Percentiles rank a stretch among this genome's conserved stretches.
Conservation (phyloP, 2,888 invertebrate species). For the Rotaria socialis region DNA sequence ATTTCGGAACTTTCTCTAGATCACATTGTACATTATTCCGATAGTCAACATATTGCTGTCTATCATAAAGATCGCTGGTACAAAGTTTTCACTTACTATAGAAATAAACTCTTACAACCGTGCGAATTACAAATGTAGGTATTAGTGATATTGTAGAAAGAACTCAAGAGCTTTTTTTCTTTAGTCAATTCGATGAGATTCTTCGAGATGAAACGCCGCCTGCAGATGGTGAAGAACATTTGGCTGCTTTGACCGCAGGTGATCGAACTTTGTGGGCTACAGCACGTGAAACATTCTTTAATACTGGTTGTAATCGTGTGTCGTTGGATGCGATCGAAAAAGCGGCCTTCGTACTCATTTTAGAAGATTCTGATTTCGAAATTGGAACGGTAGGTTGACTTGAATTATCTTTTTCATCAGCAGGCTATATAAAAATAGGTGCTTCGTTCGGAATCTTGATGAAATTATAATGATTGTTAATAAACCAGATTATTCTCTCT, state of each 20-base stretch:
- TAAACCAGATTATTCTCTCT: no score
- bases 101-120: constrained; percentile 76
- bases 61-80: constrained; percentile 88
- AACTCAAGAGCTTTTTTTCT: neutral
- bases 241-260: constrained; percentile 88
- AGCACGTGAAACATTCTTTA: constrained; percentile 68
- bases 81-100: constrained; percentile 80
- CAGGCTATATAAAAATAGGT: no score
- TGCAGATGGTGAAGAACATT: constrained; percentile 74
- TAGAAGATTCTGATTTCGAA: constrained; percentile 83
- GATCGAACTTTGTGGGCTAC: constrained; percentile 78
- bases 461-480: no score
- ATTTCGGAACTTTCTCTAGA: constrained; percentile 61
- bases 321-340: constrained; percentile 84
- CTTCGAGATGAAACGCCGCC: constrained; percentile 72
- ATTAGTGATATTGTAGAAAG: no score
- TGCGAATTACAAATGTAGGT: constrained; percentile 72
- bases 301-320: constrained; percentile 78
- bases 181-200: constrained; percentile 82
- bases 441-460: no score
- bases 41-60: constrained; percentile 86
- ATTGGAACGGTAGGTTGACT: constrained; percentile 69
- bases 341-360: constrained; percentile 83
- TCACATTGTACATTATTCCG: constrained; percentile 79
- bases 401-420: no score